A percentile compares a stretch with the other conserved stretches of the same genome.
These are phyloP conservation scores for Zhuqinia jingwanae DNA, from an alignment of 2,888 invertebrate genomes.

Conservation along the genomic window DNA sequence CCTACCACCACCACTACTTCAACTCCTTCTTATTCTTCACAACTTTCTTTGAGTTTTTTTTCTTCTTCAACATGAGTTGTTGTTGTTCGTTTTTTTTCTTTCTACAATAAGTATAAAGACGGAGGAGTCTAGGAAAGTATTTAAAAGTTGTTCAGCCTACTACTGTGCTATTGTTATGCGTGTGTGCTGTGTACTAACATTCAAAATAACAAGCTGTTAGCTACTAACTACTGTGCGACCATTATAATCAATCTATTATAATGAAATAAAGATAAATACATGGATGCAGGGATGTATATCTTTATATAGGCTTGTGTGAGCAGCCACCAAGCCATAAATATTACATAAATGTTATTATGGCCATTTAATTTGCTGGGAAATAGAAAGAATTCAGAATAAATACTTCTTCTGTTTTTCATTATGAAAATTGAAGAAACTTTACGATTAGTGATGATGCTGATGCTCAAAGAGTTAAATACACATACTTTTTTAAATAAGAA, in stretches of 20 bases:
- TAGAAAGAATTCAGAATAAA: no score
- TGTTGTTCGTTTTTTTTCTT: conserved; percentile 5
- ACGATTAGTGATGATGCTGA: no score
- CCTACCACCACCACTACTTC: no score
- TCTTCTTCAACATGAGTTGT: background rate
- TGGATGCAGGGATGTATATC: no score
- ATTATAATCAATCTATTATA: conserved; percentile 64
- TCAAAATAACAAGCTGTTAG: conserved; percentile 21
- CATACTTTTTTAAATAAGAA: background rate
- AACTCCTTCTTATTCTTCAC: background rate
- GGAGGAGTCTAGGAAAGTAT: background rate
- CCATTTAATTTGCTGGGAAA: conserved; percentile 45
- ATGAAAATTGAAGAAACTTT: no score
- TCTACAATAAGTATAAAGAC: background rate
- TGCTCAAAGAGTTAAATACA: background rate
- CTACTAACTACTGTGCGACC: conserved; percentile 55
- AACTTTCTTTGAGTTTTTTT: background rate
- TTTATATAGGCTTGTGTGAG: background rate
- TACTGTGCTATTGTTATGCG: background rate
- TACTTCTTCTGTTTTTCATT: no score
- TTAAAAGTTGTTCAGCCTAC: no score
- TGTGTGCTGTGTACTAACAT: background rate
- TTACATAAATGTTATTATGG: background rate
- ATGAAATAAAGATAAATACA: background rate
- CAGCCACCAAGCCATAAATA: conserved; percentile 35